These are phyloP conservation scores for Venustoraphidia nigricollis DNA, from an alignment of 2,888 invertebrate genomes.

Conservation along the genomic window DNA sequence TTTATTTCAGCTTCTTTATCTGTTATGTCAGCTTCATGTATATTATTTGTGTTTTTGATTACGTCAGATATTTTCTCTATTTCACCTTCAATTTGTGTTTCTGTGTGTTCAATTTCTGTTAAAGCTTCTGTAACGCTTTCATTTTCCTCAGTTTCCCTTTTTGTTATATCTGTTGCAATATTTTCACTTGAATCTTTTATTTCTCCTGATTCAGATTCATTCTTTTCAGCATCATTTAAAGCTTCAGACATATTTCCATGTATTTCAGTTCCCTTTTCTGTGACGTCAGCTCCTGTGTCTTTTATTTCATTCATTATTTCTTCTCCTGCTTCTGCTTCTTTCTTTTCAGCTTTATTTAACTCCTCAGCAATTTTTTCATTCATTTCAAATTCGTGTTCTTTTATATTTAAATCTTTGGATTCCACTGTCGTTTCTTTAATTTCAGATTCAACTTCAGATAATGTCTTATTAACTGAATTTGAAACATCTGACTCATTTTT, in stretches of 20 bases:
- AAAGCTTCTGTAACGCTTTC: conserved; percentile 3
- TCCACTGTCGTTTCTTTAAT: not conserved
- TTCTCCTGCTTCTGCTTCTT: no score
- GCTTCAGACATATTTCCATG: conserved; percentile 9
- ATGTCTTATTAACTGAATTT: not conserved
- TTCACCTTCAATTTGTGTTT: not conserved
- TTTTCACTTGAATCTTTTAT: not conserved
- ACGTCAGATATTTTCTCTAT: not conserved
- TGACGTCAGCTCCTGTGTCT: not conserved
- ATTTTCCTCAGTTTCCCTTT: conserved; percentile 2
- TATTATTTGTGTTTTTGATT: not conserved
- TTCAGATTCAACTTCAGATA: not conserved
- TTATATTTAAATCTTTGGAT: not conserved
- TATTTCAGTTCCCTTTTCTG: not conserved
- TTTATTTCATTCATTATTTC: no score
- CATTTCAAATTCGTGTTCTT: no score
- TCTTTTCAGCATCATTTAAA: conserved; percentile 3
- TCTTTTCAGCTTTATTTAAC: no score
- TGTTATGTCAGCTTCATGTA: not conserved
- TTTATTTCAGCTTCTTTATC: not conserved
- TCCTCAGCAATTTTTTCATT: no score
- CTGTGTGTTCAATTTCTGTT: conserved; percentile 7
- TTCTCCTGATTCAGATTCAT: not conserved
- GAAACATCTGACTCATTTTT: not conserved
- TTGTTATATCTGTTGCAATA: not conserved